These are phyloP conservation scores for Archocentrus centrarchus DNA, from an alignment of 2,113 vertebrate genomes.

Conservation along the genomic window DNA sequence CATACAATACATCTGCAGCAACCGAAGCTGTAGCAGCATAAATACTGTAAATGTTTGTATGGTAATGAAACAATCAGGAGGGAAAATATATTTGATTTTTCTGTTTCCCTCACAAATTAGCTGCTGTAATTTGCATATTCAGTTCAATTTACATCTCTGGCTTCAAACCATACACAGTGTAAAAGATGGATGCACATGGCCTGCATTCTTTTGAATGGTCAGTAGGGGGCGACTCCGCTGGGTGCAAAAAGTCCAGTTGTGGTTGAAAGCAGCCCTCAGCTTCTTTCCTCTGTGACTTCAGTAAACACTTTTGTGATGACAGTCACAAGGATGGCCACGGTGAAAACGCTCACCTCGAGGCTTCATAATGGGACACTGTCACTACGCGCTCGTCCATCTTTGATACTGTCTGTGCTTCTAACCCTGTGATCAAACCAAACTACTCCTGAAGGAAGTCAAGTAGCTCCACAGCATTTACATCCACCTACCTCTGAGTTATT, in stretches of 20 bases:
- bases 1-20: neutral
- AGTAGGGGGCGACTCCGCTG: neutral
- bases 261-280: too few species aligned
- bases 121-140: neutral
- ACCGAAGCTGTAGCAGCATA: neutral
- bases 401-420: neutral
- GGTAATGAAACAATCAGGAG: neutral
- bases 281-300: neutral
- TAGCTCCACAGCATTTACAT: neutral
- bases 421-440: neutral
- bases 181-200: neutral
- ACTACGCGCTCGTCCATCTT: neutral
- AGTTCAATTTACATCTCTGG: neutral
- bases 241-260: too few species aligned
- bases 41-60: neutral
- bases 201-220: constrained; percentile 2
- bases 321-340: neutral
- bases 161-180: neutral
- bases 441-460: neutral
- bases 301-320: too few species aligned
- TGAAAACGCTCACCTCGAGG: too few species aligned
- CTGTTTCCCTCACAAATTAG: neutral
- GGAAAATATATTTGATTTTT: neutral
- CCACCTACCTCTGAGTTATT: neutral
- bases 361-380: too few species aligned